These are phyloP conservation scores for Girardia tigrina DNA, from an alignment of 2,888 invertebrate genomes.

Conservation along the genomic window DNA sequence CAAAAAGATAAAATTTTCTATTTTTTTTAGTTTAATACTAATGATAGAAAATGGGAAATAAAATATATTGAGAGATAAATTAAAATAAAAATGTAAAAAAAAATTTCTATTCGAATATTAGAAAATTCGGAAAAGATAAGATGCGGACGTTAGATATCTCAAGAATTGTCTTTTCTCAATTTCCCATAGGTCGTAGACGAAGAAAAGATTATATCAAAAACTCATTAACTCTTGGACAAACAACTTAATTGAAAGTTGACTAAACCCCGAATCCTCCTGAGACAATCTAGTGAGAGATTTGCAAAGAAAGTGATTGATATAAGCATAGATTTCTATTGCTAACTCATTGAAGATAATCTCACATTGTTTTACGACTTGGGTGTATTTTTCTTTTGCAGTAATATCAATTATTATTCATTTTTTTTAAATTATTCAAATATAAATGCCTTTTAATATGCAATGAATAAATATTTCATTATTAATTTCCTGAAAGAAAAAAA, in stretches of 20 bases:
- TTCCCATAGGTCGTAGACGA: not conserved
- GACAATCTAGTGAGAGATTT: not conserved
- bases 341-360: not conserved
- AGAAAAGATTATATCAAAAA: not conserved
- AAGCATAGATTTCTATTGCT: not conserved
- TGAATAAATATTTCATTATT: not conserved
- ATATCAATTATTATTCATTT: not conserved
- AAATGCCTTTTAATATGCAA: too few relatives aligned
- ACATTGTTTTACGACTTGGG: not conserved
- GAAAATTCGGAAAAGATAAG: not conserved
- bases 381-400: not conserved
- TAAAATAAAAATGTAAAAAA: not conserved
- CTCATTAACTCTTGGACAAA: not conserved
- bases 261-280: not conserved
- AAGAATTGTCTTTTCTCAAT: not conserved
- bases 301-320: not conserved
- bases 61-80: too few relatives aligned
- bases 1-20: too few relatives aligned
- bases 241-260: not conserved
- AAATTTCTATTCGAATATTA: not conserved
- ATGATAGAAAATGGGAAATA: too few relatives aligned
- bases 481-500: not conserved
- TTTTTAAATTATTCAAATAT: not conserved
- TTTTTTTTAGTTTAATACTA: too few relatives aligned
- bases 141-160: not conserved